Conservation (phyloP, 2,113 vertebrate species). For the mouse (Mus musculus) region DNA sequence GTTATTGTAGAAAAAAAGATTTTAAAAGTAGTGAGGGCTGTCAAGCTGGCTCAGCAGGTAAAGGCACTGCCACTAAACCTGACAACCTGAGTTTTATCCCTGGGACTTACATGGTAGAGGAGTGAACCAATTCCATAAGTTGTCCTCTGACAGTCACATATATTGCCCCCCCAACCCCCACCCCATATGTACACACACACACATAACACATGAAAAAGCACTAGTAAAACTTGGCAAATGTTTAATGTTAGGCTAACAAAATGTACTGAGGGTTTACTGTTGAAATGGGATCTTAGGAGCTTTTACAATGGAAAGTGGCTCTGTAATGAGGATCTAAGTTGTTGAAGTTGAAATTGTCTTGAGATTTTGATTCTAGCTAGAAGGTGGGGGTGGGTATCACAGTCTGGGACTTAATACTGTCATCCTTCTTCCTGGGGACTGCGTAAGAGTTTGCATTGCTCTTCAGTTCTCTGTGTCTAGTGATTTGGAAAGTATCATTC, state of each 20-base stretch:
- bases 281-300: conserved; percentile 26
- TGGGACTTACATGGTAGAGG: not conserved
- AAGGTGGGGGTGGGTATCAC: not conserved
- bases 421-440: not conserved
- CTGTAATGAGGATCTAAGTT: conserved; percentile 25
- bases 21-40: not conserved
- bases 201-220: not conserved
- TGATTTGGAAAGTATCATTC: conserved; percentile 1
- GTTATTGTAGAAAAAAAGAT: conserved; percentile 45
- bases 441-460: conserved; percentile 8
- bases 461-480: not conserved
- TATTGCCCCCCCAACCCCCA: not conserved
- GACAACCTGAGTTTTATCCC: not conserved
- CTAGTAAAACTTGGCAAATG: conserved; percentile 32
- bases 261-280: conserved; percentile 33
- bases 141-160: not conserved
- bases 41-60: not conserved
- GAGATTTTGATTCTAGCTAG: conserved; percentile 54
- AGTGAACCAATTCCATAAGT: not conserved
- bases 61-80: not conserved
- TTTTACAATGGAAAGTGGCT: conserved; percentile 25
- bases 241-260: conserved; percentile 47
- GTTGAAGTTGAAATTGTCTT: conserved; percentile 53
- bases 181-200: not conserved
- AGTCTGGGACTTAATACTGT: conserved; percentile 2